Conservation (phyloP, 2,888 invertebrate genomes). For the Chouioia cunea region DNA sequence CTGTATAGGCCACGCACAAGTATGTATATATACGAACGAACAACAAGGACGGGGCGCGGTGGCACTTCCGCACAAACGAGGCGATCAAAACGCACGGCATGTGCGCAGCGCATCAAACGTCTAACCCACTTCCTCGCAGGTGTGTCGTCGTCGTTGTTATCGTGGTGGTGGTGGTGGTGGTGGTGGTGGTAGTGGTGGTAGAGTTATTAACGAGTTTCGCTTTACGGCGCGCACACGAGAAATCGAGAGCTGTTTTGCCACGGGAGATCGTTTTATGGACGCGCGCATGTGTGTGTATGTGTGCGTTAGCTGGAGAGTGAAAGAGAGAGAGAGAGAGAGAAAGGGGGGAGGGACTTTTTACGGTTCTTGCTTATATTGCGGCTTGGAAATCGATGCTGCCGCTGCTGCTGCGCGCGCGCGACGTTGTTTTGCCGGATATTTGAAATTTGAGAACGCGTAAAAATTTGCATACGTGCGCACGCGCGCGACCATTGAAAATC, state of each 20-base stretch:
- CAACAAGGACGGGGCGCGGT: not conserved
- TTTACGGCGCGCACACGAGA: slow-evolving; percentile 15
- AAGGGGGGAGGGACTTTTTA: not conserved
- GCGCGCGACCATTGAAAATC: too few species aligned
- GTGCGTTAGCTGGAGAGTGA: not conserved
- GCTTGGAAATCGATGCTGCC: slow-evolving; percentile 1
- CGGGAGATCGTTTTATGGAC: too few species aligned
- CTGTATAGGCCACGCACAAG: too few species aligned
- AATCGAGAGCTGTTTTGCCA: too few species aligned
- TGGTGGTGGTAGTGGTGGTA: not conserved
- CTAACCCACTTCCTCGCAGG: slow-evolving; percentile 18
- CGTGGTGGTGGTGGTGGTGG: not conserved
- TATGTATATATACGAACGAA: too few species aligned
- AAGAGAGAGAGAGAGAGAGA: not conserved
- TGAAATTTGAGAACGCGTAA: too few species aligned
- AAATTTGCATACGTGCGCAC: too few species aligned
- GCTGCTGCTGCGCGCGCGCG: too few species aligned
- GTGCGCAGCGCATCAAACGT: slow-evolving; percentile 27
- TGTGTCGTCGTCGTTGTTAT: slow-evolving; percentile 1
- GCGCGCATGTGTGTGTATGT: too few species aligned
- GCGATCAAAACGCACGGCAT: slow-evolving; percentile 22
- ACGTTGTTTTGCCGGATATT: too few species aligned
- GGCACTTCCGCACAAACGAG: slow-evolving; percentile 41
- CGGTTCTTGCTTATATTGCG: not conserved
- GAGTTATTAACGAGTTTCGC: slow-evolving; percentile 29